Base-by-base conservation (phyloP, 2,113 vertebrate species). In the Leptosomus discolor region DNA sequence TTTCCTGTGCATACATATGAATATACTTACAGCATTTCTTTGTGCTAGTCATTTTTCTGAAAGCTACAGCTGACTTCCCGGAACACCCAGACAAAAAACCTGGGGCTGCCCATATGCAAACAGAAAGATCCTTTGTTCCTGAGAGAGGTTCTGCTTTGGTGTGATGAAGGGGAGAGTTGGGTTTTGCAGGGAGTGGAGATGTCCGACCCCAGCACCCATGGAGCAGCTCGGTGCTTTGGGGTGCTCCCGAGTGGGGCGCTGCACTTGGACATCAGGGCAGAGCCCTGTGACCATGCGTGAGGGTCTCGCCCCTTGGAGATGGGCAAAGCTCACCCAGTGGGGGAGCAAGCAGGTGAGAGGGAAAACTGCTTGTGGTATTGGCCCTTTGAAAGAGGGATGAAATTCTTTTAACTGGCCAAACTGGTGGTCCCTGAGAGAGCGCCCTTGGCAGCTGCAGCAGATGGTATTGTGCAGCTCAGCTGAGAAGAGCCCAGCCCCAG, bases 371-470 rank as follows among this genome's bases (percentile, higher is more conserved):
- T 2, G 5, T 50, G 58, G 1, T 11, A 11, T 6, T 70, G 45
- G 18, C 15, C 15, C 39, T 85, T 34, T 53, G 12, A 23, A 27
- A 46, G 29, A 2, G 15, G 17, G 8, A 5, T 26, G 43, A 69
- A 37, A 64, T 17, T 12, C 29, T 57, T 18, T 19, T 57, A n/a
- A 48, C 14, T 26, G 29, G 16, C 34, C 56, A 19, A 21, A 0
- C 9, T 2, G 11, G 50, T 0, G 5, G 43, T 63, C 34, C 63
- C 30, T 53, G 73, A 41, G 36, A 51, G 64, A 71, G 15, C 50
- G 57, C 24, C 43, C 22, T 36, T 0, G 2, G 26, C 0, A 3
- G 23, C 30, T 0, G 0, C n/a, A 29, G 58, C 2, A 1, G 19
- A 1, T 9, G 37, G 68, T 22, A 22, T 32, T 0, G 1, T 26